Conservation (phyloP, 2,113 vertebrate genomes). For the Typhlomys cinereus region DNA sequence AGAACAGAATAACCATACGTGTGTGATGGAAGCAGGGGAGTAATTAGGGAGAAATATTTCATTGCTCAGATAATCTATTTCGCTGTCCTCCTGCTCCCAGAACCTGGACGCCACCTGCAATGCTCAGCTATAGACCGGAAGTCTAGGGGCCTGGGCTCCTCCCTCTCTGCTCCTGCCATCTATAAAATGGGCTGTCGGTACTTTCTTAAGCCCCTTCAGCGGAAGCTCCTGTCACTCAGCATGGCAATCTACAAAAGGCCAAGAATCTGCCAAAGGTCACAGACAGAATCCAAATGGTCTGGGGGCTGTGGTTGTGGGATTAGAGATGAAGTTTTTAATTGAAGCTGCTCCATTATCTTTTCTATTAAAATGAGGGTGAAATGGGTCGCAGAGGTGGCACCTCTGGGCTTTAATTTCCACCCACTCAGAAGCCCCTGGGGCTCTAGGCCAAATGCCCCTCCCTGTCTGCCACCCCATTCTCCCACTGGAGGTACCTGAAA, state of each 20-base stretch:
- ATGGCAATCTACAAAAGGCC: not conserved
- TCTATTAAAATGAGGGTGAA: not conserved
- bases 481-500: not conserved
- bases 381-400: not conserved
- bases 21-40: too few relatives aligned
- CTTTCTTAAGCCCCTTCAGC: not conserved
- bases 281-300: not conserved
- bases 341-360: not conserved
- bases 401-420: not conserved
- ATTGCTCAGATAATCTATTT: too few relatives aligned
- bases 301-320: not conserved
- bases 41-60: too few relatives aligned
- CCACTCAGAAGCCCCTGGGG: not conserved
- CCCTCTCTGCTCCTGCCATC: not conserved
- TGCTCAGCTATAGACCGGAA: not conserved
- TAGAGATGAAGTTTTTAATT: not conserved
- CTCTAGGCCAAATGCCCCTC: not conserved
- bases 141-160: not conserved
- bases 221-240: not conserved
- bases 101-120: not conserved
- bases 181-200: not conserved
- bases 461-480: not conserved
- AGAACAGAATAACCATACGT: too few relatives aligned
- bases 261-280: not conserved
- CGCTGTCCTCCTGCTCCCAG: not conserved